A percentile compares a stretch with the other conserved stretches of the same genome.
Evolutionary conservation across 2,888 invertebrate species (phyloP).

Genomic region (Biston stratarius): DNA sequence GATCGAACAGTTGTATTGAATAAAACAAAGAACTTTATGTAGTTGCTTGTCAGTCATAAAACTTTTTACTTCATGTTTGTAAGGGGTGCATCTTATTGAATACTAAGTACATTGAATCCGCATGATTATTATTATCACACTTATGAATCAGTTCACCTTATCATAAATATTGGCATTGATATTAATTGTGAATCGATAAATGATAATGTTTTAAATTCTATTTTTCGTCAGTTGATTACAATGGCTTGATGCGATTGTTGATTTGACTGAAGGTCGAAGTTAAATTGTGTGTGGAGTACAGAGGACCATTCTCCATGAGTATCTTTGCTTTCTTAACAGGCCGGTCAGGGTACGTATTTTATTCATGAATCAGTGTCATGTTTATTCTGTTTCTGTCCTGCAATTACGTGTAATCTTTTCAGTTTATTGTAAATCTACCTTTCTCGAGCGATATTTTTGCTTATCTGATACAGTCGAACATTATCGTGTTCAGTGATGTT

Average conservation of each 20-base stretch:
- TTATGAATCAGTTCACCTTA: constrained; percentile 54
- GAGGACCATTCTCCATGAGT: constrained; percentile 53
- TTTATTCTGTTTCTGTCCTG: too few species aligned
- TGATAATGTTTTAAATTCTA: constrained; percentile 49
- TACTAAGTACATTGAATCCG: neutral
- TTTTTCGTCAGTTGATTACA: constrained; percentile 56
- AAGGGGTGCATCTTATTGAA: neutral
- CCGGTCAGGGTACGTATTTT: constrained; percentile 24
- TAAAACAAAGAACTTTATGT: too few species aligned
- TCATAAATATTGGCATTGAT: constrained; percentile 56
- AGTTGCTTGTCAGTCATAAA: too few species aligned
- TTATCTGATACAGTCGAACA: constrained; percentile 6
- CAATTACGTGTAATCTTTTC: neutral
- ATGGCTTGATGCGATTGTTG: constrained; percentile 53
- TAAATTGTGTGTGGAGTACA: constrained; percentile 30
- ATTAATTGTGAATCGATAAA: constrained; percentile 52
- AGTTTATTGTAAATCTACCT: neutral
- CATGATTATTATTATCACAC: constrained; percentile 18
- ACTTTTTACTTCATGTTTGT: neutral
- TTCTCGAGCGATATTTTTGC: neutral
- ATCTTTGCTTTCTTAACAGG: constrained; percentile 46
- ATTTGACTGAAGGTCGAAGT: constrained; percentile 42
- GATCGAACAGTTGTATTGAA: too few species aligned
- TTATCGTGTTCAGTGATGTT: constrained; percentile 3
- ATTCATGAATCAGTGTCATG: neutral